These are phyloP conservation scores for Onychomys torridus DNA, from an alignment of 2,797 vertebrate genomes.

Conservation along the genomic window DNA sequence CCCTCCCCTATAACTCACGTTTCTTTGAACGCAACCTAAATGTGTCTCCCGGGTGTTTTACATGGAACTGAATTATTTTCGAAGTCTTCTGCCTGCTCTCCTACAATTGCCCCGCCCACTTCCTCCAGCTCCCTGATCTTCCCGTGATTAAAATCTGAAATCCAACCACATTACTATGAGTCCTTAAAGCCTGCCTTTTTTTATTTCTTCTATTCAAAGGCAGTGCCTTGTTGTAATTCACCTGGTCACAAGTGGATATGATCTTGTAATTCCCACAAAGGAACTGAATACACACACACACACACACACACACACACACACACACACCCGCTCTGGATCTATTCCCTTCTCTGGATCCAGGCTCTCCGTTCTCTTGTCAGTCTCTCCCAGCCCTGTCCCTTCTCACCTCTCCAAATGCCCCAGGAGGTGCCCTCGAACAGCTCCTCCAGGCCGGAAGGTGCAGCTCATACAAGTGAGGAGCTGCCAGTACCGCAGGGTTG, in stretches of 20 bases:
- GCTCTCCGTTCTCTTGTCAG: not conserved
- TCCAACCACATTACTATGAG: not conserved
- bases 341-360: not conserved
- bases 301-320: too few relatives aligned
- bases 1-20: not conserved
- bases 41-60: not conserved
- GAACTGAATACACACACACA: too few relatives aligned
- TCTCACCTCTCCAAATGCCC: conserved; percentile 96
- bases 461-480: conserved; percentile 98
- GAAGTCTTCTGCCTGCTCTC: not conserved
- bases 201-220: not conserved
- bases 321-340: not conserved
- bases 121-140: not conserved
- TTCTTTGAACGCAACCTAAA: conserved; percentile 15
- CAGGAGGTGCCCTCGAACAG: conserved; percentile 93
- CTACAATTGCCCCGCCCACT: not conserved
- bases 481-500: conserved; percentile 97
- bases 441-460: conserved; percentile 94
- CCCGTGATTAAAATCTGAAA: not conserved
- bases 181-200: not conserved
- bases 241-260: not conserved
- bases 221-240: not conserved
- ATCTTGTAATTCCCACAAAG: conserved; percentile 30
- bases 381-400: fast-evolving
- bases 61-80: not conserved